Percentiles rank a stretch among this genome's conserved stretches.
Conservation (phyloP, 1,140 invertebrate genomes). For the Neodiprion fabricii region DNA sequence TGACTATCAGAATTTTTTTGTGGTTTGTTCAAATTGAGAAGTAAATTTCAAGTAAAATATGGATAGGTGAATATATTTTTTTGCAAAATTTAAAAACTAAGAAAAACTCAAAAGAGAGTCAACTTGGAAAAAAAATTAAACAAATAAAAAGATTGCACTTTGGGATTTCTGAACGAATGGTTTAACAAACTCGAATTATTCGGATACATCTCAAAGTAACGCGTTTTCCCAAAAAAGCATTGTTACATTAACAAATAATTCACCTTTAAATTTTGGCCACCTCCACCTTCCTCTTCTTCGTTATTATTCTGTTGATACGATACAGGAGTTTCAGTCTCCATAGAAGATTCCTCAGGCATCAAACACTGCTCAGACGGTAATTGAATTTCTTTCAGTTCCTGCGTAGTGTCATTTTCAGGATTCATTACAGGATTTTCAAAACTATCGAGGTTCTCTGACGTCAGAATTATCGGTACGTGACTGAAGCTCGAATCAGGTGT, state of each 20-base stretch:
- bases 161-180: too few relatives aligned
- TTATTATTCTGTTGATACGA: neutral
- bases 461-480: constrained; percentile 54
- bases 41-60: too few relatives aligned
- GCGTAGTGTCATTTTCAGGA: constrained; percentile 26
- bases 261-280: constrained; percentile 54
- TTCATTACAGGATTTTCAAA: constrained; percentile 44
- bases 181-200: too few relatives aligned
- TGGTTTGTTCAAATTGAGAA: too few relatives aligned
- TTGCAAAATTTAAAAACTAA: too few relatives aligned
- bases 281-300: neutral
- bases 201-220: too few relatives aligned
- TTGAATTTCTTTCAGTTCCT: constrained; percentile 37
- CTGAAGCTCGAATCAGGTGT: constrained; percentile 51
- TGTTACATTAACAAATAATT: neutral
- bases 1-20: too few relatives aligned
- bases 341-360: neutral
- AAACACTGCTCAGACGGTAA: neutral
- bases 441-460: constrained; percentile 47
- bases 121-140: too few relatives aligned
- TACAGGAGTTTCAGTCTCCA: neutral
- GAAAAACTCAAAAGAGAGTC: too few relatives aligned
- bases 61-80: too few relatives aligned
- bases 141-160: too few relatives aligned
- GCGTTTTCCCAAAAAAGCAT: too few relatives aligned